Conservation (phyloP, 1,140 invertebrate genomes). For the Aculops lycopersici region DNA sequence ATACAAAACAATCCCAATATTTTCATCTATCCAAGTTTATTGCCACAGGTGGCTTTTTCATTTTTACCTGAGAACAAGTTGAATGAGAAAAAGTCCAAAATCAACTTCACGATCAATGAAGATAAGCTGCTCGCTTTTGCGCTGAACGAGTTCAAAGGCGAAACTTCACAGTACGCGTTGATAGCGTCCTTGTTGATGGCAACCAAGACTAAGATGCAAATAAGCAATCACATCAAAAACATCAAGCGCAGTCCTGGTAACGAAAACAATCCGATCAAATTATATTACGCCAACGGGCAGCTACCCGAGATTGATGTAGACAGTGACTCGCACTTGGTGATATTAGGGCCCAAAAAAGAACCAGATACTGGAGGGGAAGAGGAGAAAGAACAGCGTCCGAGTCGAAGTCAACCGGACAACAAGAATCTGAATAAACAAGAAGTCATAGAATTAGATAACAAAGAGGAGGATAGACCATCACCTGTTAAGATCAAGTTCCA, state of each 20-base stretch:
- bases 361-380: background rate
- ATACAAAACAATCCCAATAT: background rate
- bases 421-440: background rate
- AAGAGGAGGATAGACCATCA: no score
- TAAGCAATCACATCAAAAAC: background rate
- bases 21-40: background rate
- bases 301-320: background rate
- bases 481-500: no score
- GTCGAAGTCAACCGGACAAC: background rate
- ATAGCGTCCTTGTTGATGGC: background rate
- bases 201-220: background rate
- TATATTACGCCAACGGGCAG: background rate
- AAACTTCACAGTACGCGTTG: background rate
- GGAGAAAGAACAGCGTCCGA: background rate
- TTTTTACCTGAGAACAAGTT: no score
- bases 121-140: background rate
- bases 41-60: background rate
- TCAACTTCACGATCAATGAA: background rate
- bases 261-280: background rate
- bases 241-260: background rate
- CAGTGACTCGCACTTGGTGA: background rate
- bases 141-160: background rate
- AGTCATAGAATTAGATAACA: background rate
- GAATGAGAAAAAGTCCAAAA: background rate
- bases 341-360: background rate